These are phyloP conservation scores for Nyctereutes procyonoides DNA, from an alignment of 2,113 vertebrate genomes.

Conservation along the genomic window DNA sequence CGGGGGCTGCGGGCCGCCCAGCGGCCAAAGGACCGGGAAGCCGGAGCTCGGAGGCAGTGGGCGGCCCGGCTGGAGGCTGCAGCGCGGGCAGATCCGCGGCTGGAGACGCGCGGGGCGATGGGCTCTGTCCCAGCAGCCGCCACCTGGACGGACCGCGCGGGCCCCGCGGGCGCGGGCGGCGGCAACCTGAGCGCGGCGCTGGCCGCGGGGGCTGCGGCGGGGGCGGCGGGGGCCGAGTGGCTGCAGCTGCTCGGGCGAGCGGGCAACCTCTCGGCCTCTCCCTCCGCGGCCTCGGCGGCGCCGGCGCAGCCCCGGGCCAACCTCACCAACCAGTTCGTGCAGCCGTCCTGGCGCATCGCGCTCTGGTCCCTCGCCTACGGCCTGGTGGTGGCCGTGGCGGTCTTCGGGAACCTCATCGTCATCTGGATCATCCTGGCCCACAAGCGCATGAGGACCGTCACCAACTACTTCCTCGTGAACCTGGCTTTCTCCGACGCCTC, in stretches of 20 bases:
- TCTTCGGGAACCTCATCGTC: conserved; percentile 96
- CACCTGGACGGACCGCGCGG: conserved; percentile 59
- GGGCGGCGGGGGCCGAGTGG: not conserved
- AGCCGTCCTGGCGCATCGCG: conserved; percentile 96
- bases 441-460: conserved; percentile 97
- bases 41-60: not conserved
- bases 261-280: conserved; percentile 65
- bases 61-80: not conserved
- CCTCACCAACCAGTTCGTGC: conserved; percentile 94
- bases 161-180: not conserved
- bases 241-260: not conserved
- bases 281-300: not conserved
- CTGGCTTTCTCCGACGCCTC: conserved; percentile 97
- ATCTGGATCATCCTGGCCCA: conserved; percentile 99
- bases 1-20: not conserved
- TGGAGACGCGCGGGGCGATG: conserved; percentile 55
- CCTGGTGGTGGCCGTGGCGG: conserved; percentile 93
- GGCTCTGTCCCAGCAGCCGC: conserved; percentile 56
- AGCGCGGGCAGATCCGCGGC: not conserved
- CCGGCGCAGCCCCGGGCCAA: conserved; percentile 77
- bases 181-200: conserved; percentile 70
- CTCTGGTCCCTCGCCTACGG: conserved; percentile 97
- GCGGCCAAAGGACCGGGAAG: not conserved
- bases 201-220: fast-evolving
- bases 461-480: conserved; percentile 97